Conservation (phyloP, 2,888 invertebrate species). For the Nysson spinosus region DNA sequence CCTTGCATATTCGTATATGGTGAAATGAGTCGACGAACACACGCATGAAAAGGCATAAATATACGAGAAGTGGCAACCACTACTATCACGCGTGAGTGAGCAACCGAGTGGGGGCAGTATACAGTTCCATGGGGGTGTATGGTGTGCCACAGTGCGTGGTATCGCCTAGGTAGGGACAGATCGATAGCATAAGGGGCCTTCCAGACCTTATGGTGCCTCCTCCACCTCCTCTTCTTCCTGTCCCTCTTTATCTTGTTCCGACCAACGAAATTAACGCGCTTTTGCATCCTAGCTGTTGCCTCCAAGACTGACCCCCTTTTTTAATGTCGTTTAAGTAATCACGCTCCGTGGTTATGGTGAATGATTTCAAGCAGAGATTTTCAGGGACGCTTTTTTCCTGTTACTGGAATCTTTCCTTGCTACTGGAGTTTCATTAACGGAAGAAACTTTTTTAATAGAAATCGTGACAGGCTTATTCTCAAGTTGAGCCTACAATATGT, state of each 20-base stretch:
- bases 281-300: constrained; percentile 42
- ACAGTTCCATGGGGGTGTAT: constrained; percentile 63
- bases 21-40: constrained; percentile 5
- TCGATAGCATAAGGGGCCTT: constrained; percentile 72
- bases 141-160: constrained; percentile 52
- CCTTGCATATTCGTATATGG: not conserved
- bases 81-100: constrained; percentile 24
- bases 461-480: too few species aligned
- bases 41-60: constrained; percentile 19
- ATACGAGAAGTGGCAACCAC: constrained; percentile 28
- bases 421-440: too few species aligned
- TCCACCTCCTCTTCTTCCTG: constrained; percentile 55
- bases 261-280: constrained; percentile 56
- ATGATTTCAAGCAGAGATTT: not conserved
- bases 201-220: constrained; percentile 73
- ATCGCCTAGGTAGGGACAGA: constrained; percentile 66
- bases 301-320: constrained; percentile 2
- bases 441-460: too few species aligned
- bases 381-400: not conserved
- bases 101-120: constrained; percentile 59
- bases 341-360: not conserved
- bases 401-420: too few species aligned
- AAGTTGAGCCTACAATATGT: too few species aligned
- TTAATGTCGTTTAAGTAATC: not conserved
- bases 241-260: constrained; percentile 30